phyloP scores from a whole-genome alignment of 2,113 vertebrate species.

The Bathybates hornii region DNA sequence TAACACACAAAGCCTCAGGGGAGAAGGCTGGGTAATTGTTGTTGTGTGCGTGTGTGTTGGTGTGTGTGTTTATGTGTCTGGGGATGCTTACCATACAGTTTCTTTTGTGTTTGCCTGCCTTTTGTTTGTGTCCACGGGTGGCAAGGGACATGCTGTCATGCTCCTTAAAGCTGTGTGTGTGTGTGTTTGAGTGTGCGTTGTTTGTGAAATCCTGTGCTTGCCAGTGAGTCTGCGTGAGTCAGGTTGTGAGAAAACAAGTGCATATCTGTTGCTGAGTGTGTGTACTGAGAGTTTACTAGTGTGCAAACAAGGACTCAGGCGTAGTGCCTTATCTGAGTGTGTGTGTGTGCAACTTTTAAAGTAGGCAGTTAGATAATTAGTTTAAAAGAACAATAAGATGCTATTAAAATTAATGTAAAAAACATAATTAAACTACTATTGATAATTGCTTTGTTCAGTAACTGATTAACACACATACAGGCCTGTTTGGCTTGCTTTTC shows the following conservation, averaged over 20 bases:
- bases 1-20: conserved; percentile 48
- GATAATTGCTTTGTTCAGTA: neutral
- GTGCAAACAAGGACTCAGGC: neutral
- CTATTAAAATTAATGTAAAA: neutral
- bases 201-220: conserved; percentile 46
- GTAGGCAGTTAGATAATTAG: neutral
- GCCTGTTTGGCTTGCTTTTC: neutral
- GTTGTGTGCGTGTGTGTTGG: neutral
- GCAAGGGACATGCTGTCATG: conserved; percentile 53
- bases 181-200: neutral
- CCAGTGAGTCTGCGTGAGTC: conserved; percentile 24
- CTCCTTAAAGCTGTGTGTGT: conserved; percentile 20
- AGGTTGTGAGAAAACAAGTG: conserved; percentile 43
- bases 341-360: neutral
- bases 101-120: conserved; percentile 47
- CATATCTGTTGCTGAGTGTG: conserved; percentile 16
- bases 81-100: conserved; percentile 15
- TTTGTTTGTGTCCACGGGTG: conserved; percentile 57
- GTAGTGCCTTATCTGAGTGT: neutral
- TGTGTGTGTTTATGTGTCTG: neutral
- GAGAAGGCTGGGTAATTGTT: conserved; percentile 24
- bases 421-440: neutral
- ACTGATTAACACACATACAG: neutral
- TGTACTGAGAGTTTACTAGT: conserved; percentile 14
- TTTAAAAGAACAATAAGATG: neutral